These are phyloP conservation scores for Zalophus californianus DNA, from an alignment of 2,797 vertebrate genomes.

Conservation along the genomic window DNA sequence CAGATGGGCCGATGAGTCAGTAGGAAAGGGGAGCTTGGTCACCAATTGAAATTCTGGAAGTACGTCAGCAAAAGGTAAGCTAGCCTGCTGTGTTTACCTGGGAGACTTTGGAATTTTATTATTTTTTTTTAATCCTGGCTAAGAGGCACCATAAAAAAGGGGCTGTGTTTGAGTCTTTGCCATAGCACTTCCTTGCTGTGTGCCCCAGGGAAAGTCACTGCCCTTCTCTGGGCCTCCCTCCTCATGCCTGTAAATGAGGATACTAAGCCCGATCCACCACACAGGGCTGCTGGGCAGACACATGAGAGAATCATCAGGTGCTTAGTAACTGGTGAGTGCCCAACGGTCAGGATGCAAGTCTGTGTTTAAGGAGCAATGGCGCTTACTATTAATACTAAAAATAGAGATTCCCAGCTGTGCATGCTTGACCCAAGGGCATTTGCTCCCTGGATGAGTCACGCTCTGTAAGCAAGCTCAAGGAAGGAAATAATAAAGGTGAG, in stretches of 20 bases:
- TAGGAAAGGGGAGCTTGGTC: neutral
- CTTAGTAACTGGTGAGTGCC: neutral
- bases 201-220: neutral
- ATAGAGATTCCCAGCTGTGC: neutral
- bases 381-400: neutral
- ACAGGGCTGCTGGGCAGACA: neutral
- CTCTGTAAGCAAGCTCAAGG: neutral
- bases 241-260: neutral
- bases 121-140: neutral
- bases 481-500: neutral
- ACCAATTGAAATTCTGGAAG: neutral
- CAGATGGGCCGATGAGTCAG: no score
- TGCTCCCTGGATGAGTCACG: neutral
- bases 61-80: neutral
- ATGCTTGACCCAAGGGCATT: neutral
- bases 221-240: neutral
- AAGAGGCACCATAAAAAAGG: neutral
- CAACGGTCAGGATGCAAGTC: fast-evolving
- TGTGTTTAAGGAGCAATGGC: fast-evolving
- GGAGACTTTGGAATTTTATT: neutral
- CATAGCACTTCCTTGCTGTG: neutral
- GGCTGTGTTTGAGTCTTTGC: neutral
- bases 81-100: neutral
- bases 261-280: fast-evolving
- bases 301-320: neutral